Base-by-base conservation (phyloP, 2,113 vertebrate species). In the Megalops atlanticus region DNA sequence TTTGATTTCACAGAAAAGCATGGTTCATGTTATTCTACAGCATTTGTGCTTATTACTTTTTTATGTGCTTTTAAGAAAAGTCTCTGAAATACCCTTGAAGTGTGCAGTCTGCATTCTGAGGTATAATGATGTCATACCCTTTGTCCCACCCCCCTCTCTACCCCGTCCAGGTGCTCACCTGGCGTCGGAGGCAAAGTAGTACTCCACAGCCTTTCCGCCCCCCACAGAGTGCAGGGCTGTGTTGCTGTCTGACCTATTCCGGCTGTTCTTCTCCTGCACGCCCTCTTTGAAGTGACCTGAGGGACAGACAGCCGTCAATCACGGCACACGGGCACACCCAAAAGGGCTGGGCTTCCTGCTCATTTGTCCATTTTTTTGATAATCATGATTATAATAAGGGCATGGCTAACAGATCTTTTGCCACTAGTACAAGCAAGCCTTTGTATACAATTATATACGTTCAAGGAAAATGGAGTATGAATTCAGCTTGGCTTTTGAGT, bases 171-270 rank as follows among this genome's bases (percentile, higher is more conserved):
- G 3, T 35, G 49, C 71, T 85, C 88, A 98, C 98, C 97, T 99
- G 43, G 97, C 98, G 49, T 99, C 97, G 39, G 98, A 99, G 74
- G 97, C 98, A 82, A 99, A 99, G 92, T 95, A 99, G 88, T 96
- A 99, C 87, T 99, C 98, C 89, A 98, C 96, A 0, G 95, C 93
- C 58, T 94, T 94, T 77, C 95, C 90, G 38, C 92, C 89, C 2
- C 95, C 95, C 2, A 95, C 92, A 7, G 95, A 96, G 24, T 95
- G 94, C 82, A 97, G 94, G 68, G 89, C 91, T 24, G 91, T 93
- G 21, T 93, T 92, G 89, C 92, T 91, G 84, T 96, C 95, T 33
- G 92, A 80, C 43, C 93, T 92, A 92, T 95, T 95, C 54, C 86
- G 91, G 70, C 84, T 86, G 87, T 95, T 93, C 86, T 85, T 92